Conservation (phyloP, 2,797 vertebrate species). For the Phoxinus dragarum region DNA sequence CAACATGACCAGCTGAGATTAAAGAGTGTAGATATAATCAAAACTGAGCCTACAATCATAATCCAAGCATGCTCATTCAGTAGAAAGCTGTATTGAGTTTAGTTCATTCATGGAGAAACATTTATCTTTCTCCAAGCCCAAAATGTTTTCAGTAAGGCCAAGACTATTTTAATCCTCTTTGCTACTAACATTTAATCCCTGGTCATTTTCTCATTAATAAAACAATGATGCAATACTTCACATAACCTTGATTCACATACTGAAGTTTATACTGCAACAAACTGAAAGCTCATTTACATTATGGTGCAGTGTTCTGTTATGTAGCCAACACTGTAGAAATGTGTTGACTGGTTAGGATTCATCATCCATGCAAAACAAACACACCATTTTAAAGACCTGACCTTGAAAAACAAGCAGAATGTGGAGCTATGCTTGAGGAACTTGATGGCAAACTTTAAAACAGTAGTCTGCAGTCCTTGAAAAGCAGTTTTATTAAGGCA, state of each 20-base stretch:
- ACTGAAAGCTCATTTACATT: background rate
- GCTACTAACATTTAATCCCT: background rate
- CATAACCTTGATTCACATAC: background rate
- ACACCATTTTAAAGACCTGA: background rate
- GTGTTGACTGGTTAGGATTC: background rate
- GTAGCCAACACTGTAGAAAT: background rate
- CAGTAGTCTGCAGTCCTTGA: no score
- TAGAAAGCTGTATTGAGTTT: slow-evolving; percentile 3
- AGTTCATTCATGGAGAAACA: background rate
- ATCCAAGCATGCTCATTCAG: slow-evolving; percentile 2
- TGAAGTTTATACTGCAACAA: background rate
- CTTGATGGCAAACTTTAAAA: background rate
- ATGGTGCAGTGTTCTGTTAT: background rate
- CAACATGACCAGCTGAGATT: slow-evolving; percentile 15
- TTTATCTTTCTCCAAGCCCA: background rate
- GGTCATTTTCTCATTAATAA: background rate
- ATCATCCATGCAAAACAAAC: background rate
- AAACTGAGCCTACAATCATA: slow-evolving; percentile 9
- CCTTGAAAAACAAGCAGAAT: background rate
- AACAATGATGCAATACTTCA: background rate
- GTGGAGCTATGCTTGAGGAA: background rate
- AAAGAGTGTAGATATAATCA: background rate
- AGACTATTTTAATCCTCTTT: background rate
- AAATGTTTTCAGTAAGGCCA: background rate
- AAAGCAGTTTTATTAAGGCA: background rate